Conservation (phyloP, 2,888 invertebrate species). For the Plagodis dolabraria region DNA sequence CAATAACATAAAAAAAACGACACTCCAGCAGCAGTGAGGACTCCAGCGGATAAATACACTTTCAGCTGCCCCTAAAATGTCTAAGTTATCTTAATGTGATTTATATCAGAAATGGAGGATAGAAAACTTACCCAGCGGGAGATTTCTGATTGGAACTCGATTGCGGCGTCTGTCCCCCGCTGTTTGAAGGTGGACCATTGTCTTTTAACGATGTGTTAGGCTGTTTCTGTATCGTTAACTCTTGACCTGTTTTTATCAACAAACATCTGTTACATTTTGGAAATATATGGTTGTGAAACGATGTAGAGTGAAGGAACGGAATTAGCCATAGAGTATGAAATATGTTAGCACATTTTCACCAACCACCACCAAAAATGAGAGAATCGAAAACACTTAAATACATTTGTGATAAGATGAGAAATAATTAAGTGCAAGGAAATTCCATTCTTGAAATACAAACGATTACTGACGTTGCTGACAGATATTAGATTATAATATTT, state of each 20-base stretch:
- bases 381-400: constrained; percentile 40
- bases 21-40: too few species aligned
- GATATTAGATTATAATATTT: constrained; percentile 14
- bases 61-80: too few species aligned
- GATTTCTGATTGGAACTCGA: constrained; percentile 86
- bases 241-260: constrained; percentile 87
- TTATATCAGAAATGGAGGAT: too few species aligned
- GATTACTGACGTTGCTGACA: constrained; percentile 24
- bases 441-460: constrained; percentile 7
- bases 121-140: constrained; percentile 87
- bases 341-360: constrained; percentile 85
- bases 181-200: constrained; percentile 83
- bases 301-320: constrained; percentile 63
- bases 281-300: constrained; percentile 9
- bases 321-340: constrained; percentile 84
- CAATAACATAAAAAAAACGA: too few species aligned
- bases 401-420: constrained; percentile 11
- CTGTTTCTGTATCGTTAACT: constrained; percentile 97
- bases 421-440: constrained; percentile 6
- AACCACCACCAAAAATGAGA: constrained; percentile 78
- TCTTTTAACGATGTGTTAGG: constrained; percentile 95
- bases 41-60: too few species aligned
- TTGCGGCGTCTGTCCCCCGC: constrained; percentile 78
- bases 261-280: constrained; percentile 8
- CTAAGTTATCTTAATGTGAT: too few species aligned